Conservation (phyloP, 1,140 invertebrate species). For the Brachionus rotundiformis region DNA sequence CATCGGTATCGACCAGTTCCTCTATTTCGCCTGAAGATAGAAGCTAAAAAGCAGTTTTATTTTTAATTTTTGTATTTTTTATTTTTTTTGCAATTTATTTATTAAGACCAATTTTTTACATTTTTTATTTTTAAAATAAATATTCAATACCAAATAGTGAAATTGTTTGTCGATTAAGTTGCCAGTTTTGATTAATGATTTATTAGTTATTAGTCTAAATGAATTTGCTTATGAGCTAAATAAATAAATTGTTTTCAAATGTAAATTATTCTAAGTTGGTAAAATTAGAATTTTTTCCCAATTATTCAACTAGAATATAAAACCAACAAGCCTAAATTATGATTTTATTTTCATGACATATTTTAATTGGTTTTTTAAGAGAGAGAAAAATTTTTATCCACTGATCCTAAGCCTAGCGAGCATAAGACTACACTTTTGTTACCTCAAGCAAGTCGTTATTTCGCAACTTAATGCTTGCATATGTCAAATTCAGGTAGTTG, state of each 20-base stretch:
- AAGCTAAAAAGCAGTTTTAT: background rate
- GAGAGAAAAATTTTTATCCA: too few species aligned
- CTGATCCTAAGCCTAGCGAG: too few species aligned
- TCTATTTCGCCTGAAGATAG: constrained; percentile 14
- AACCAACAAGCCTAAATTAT: background rate
- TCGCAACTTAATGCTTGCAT: too few species aligned
- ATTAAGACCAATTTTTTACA: background rate
- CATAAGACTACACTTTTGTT: too few species aligned
- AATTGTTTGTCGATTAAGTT: background rate
- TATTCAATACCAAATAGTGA: too few species aligned
- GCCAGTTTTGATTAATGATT: background rate
- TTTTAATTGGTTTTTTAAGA: too few species aligned
- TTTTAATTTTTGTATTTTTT: background rate
- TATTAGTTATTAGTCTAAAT: background rate
- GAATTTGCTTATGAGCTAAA: background rate
- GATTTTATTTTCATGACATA: too few species aligned
- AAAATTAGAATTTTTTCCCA: background rate
- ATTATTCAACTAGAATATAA: background rate
- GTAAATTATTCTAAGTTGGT: background rate
- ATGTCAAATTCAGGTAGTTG: too few species aligned
- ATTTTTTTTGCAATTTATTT: background rate
- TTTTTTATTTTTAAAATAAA: background rate
- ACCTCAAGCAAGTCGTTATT: too few species aligned
- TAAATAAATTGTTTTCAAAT: background rate
- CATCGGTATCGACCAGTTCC: background rate